Evolutionary conservation across 2,888 invertebrate species (phyloP).

Genomic region (Cactoblastis cactorum): DNA sequence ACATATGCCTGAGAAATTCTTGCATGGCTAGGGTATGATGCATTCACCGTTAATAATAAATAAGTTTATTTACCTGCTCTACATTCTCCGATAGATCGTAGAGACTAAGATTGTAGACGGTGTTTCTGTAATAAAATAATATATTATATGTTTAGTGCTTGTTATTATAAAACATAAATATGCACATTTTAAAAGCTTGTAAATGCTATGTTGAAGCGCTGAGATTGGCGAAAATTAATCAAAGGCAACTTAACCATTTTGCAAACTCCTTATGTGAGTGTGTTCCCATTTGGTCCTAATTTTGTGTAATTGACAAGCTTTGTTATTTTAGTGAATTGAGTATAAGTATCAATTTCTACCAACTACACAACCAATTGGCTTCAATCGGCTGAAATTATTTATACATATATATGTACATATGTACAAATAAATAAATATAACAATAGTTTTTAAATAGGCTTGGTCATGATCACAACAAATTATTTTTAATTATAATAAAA

Average conservation of each 20-base stretch:
- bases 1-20: too few relatives aligned
- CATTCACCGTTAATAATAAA: neutral
- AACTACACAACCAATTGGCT: neutral
- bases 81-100: constrained; percentile 88
- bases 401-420: too few relatives aligned
- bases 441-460: neutral
- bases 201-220: constrained; percentile 15
- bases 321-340: constrained; percentile 19
- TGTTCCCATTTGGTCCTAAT: constrained; percentile 28
- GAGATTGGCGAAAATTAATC: constrained; percentile 24
- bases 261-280: constrained; percentile 24
- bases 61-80: constrained; percentile 79
- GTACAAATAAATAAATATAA: neutral
- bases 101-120: constrained; percentile 94
- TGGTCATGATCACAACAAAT: too few relatives aligned
- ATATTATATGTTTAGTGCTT: constrained; percentile 17
- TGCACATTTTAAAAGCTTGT: constrained; percentile 24
- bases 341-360: constrained; percentile 15
- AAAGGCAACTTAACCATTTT: constrained; percentile 25
- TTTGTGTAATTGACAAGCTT: constrained; percentile 25
- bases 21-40: too few relatives aligned
- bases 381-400: too few relatives aligned
- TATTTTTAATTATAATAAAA: too few relatives aligned
- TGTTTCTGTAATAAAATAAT: constrained; percentile 83
- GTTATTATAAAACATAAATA: constrained; percentile 21